phyloP scores from a whole-genome alignment of 2,113 vertebrate genomes.

The Perccottus glenii region DNA sequence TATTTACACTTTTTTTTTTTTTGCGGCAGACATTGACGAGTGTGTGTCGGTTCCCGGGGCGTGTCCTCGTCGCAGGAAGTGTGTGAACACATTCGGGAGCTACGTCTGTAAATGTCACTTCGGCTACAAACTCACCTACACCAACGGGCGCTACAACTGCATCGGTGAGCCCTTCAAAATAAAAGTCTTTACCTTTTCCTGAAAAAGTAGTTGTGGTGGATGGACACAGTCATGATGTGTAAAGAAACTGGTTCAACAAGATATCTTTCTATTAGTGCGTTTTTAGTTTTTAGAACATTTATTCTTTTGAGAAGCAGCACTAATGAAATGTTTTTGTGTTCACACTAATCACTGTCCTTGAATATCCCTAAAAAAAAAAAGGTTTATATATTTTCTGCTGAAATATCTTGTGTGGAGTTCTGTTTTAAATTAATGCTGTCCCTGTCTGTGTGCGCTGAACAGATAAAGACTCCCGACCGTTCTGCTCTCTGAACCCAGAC shows the following conservation, averaged over 20 bases:
- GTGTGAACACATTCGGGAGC: conserved; percentile 93
- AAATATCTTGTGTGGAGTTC: no score
- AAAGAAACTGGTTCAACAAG: no score
- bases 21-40: conserved; percentile 86
- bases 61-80: conserved; percentile 88
- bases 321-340: no score
- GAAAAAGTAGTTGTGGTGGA: no score
- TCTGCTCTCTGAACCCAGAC: conserved; percentile 59
- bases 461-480: conserved; percentile 66
- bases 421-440: conserved; percentile 28
- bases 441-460: conserved; percentile 67
- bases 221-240: no score
- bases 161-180: conserved; percentile 76
- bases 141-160: conserved; percentile 89
- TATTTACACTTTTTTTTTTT: not conserved
- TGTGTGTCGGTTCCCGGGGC: conserved; percentile 80
- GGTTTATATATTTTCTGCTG: no score
- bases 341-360: no score
- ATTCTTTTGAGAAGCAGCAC: no score
- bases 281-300: conserved; percentile 59
- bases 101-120: conserved; percentile 91
- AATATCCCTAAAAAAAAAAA: no score
- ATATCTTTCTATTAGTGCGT: not conserved
- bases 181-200: no score
- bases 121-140: conserved; percentile 87